These are phyloP conservation scores for Glaucomys volans DNA, from an alignment of 2,113 vertebrate species.

Conservation along the genomic window DNA sequence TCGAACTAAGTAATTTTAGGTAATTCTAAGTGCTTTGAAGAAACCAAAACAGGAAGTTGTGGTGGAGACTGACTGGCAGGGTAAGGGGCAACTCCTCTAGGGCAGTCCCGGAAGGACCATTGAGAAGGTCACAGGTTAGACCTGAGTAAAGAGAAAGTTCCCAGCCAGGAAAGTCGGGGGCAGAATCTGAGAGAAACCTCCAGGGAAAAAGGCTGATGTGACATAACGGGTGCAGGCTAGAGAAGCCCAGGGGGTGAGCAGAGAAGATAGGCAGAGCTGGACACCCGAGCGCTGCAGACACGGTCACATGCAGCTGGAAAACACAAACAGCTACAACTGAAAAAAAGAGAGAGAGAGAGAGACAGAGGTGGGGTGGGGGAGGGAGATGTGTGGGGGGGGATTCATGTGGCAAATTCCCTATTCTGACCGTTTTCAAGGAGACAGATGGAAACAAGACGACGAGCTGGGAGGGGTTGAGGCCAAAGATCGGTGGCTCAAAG, in stretches of 20 bases:
- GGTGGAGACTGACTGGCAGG: neutral
- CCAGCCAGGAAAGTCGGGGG: neutral
- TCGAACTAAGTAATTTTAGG: neutral
- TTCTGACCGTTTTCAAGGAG: neutral
- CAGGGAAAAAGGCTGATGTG: neutral
- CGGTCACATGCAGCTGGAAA: neutral
- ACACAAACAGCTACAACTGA: neutral
- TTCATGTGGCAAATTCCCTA: neutral
- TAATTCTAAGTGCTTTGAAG: neutral
- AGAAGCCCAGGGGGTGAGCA: neutral
- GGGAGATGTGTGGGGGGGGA: too few species aligned
- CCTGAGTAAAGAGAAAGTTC: neutral
- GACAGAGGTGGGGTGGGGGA: too few species aligned
- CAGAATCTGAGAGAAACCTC: neutral
- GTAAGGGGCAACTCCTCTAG: neutral
- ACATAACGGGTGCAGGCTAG: neutral
- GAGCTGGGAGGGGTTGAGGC: neutral
- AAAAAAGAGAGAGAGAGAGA: neutral
- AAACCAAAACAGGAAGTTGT: neutral
- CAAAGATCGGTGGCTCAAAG: neutral
- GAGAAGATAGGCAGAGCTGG: neutral
- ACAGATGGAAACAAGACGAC: neutral
- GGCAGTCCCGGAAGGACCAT: neutral
- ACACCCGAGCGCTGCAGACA: neutral
- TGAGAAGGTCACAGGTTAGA: neutral